phyloP scores from a whole-genome alignment of 2,797 vertebrate species.

The Simalia tracyae region DNA sequence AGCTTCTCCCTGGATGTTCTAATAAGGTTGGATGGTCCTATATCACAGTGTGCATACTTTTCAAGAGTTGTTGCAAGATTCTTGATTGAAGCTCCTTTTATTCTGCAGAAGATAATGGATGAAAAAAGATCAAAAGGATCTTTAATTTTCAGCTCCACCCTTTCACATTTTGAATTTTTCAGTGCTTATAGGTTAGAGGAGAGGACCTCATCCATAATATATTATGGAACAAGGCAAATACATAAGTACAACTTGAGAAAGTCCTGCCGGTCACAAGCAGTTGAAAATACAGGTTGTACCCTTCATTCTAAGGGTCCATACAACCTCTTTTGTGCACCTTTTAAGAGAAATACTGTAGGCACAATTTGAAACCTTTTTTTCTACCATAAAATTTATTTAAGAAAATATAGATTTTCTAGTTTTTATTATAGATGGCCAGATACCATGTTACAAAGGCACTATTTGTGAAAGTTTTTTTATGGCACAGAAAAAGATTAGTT shows the following conservation, averaged over 20 bases:
- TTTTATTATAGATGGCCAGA: neutral
- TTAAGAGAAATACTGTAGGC: neutral
- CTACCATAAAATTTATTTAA: neutral
- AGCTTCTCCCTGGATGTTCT: neutral
- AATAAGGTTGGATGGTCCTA: neutral
- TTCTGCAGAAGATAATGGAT: neutral
- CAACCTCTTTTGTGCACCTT: neutral
- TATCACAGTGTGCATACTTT: neutral
- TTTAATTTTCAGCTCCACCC: neutral
- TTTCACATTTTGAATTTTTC: neutral
- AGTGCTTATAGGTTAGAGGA: neutral
- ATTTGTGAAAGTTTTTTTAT: neutral
- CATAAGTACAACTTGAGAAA: neutral
- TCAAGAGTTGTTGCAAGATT: neutral
- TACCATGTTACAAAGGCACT: neutral
- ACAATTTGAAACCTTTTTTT: neutral
- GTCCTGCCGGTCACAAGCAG: neutral
- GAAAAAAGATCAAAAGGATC: neutral
- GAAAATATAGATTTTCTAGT: neutral
- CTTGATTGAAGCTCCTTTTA: neutral
- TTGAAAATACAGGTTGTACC: neutral
- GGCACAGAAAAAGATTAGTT: neutral
- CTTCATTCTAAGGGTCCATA: neutral
- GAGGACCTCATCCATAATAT: neutral
- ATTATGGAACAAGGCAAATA: neutral